Evolutionary conservation across 2,888 invertebrate genomes (phyloP), one percentile per base, ranked within the genome.

Genomic region (Achlya flavicornis): DNA sequence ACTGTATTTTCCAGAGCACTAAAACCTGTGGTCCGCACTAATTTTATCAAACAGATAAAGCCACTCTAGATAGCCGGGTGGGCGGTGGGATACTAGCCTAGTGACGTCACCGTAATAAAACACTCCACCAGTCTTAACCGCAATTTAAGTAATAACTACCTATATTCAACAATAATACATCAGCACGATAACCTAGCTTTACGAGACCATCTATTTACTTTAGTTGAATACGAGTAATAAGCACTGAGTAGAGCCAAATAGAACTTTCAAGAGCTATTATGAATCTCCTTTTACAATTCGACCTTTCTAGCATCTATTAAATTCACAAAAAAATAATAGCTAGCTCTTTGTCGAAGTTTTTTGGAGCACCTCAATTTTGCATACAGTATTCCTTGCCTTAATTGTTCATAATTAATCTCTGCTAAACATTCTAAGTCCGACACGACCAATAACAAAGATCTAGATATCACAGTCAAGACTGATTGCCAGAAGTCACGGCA

Each of bases 1-100:
- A 84, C 79, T 79, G 69, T 71, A 79, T 80, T 79, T 78, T 73
- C 80, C 76, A 64, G 64, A 70, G 74, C 72, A 80, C 77, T 83
- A 78, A 82, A 83, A 83, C 78, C 80, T 72, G 76, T 76, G 80
- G 79, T 80, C 80, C 77, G 73, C 80, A 79, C 77, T 80, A 69
- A 66, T 73, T 79, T 81, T 90, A 90, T 90, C 89, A 67, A 70
- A 66, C 67, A 75, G 87, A 87, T 90, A 87, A 86, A 83, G 72
- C 75, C 87, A 87, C 88, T 90, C 79, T 82, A 91, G 87, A 87
- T 89, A 81, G 80, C 66, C 64, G 67, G 38, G 74, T 79, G 80
- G 80, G 75, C 77, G 81, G 74, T 46, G 46, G 46, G 74, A 69
- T 72, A 66, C 60, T 70, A 67, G 69, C 72, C 68, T 70, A 62